phyloP scores from a whole-genome alignment of 2,797 vertebrate genomes.

The Arrhamphus sclerolepis region DNA sequence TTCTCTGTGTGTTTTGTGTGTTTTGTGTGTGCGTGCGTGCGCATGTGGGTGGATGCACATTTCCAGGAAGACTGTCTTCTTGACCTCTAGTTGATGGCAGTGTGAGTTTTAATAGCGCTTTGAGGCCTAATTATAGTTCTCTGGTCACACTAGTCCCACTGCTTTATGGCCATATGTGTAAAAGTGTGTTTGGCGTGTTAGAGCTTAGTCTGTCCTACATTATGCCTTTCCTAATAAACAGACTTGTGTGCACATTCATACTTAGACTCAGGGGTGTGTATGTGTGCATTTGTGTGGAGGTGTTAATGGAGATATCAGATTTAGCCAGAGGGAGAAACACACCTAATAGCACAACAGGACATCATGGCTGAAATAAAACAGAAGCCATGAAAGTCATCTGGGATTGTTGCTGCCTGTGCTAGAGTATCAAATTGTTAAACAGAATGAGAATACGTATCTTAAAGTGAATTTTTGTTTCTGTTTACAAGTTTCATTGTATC shows the following conservation, averaged over 20 bases:
- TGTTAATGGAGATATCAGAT: slow-evolving; percentile 78
- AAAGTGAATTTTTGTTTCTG: not conserved
- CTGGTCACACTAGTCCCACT: slow-evolving; percentile 59
- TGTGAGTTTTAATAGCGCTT: slow-evolving; percentile 76
- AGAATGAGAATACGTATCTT: not conserved
- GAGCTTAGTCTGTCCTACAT: slow-evolving; percentile 40
- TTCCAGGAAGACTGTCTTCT: slow-evolving; percentile 72
- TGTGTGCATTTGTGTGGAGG: slow-evolving; percentile 38
- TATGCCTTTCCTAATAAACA: slow-evolving; percentile 46
- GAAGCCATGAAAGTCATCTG: slow-evolving; percentile 36
- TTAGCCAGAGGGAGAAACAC: slow-evolving; percentile 53
- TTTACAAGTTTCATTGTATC: not conserved
- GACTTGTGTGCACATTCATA: slow-evolving; percentile 23
- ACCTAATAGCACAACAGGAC: slow-evolving; percentile 39
- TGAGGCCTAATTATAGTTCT: slow-evolving; percentile 81
- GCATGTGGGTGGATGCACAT: slow-evolving; percentile 46
- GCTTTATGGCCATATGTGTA: slow-evolving; percentile 62
- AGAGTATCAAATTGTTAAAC: not conserved
- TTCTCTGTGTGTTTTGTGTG: slow-evolving; percentile 47
- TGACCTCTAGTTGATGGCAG: slow-evolving; percentile 76
- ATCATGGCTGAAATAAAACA: slow-evolving; percentile 56
- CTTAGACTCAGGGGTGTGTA: slow-evolving; percentile 41
- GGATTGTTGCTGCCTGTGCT: slow-evolving; percentile 17
- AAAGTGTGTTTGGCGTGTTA: slow-evolving; percentile 40
- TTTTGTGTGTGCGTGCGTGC: slow-evolving; percentile 31